Conservation (phyloP, 1,140 invertebrate genomes). For the Hestina assimilis region DNA sequence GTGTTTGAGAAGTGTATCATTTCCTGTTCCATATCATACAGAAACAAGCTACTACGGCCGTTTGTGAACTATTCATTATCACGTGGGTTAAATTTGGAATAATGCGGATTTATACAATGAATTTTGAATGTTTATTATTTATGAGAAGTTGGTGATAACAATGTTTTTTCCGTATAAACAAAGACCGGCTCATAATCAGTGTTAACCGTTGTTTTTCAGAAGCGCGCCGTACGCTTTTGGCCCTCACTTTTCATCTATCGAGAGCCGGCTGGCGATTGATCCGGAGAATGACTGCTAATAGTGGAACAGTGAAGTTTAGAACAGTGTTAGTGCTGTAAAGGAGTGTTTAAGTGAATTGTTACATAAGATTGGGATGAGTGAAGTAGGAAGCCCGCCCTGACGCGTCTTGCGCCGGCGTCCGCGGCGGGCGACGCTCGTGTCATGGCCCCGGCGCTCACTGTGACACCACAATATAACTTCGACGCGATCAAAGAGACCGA, state of each 20-base stretch:
- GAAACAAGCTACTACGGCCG: slow-evolving; percentile 72
- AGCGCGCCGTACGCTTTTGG: slow-evolving; percentile 47
- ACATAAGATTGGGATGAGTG: slow-evolving; percentile 64
- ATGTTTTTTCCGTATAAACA: slow-evolving; percentile 35
- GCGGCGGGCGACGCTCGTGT: slow-evolving; percentile 64
- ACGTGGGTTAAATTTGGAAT: slow-evolving; percentile 75
- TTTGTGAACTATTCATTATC: slow-evolving; percentile 69
- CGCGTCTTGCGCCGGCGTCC: slow-evolving; percentile 62
- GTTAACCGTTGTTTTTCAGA: slow-evolving; percentile 66
- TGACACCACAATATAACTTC: slow-evolving; percentile 62
- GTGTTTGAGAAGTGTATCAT: slow-evolving; percentile 65
- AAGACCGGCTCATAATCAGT: slow-evolving; percentile 57
- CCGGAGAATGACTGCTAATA: slow-evolving; percentile 41
- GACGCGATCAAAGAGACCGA: slow-evolving; percentile 45
- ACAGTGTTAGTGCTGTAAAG: slow-evolving; percentile 53
- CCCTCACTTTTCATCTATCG: slow-evolving; percentile 29
- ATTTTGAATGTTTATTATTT: slow-evolving; percentile 33
- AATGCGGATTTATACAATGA: slow-evolving; percentile 38
- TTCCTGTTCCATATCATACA: slow-evolving; percentile 72
- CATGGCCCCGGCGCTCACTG: slow-evolving; percentile 81
- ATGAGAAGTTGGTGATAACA: slow-evolving; percentile 22
- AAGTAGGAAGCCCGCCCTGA: slow-evolving; percentile 61
- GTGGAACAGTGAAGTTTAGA: slow-evolving; percentile 44
- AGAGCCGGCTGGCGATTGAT: slow-evolving; percentile 58
- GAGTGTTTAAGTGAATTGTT: slow-evolving; percentile 44